Conservation (phyloP, 2,888 invertebrate genomes). For the Aphodius granarius region DNA sequence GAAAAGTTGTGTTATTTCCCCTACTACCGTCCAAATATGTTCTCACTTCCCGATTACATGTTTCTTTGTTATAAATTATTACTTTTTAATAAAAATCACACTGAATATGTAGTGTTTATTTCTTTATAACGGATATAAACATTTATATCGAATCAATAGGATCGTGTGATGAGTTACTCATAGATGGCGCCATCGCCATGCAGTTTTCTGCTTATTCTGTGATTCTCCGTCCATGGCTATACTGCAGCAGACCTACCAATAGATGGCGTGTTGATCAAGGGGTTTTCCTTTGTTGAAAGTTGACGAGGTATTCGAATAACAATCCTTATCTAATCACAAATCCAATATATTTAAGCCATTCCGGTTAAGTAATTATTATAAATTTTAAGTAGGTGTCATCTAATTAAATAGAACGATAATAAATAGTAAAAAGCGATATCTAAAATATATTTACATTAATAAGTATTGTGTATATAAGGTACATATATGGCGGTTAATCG, state of each 20-base stretch:
- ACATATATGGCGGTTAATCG: not conserved
- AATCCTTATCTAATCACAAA: constrained; percentile 4
- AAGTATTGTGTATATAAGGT: not conserved
- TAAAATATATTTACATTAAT: not conserved
- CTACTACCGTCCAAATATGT: constrained; percentile 18
- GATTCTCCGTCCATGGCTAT: not conserved
- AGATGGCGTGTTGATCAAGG: not conserved
- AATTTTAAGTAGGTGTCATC: constrained; percentile 2
- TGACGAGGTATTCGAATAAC: not conserved
- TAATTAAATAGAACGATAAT: not conserved
- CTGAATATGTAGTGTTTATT: constrained; percentile 11
- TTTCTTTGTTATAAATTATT: constrained; percentile 22
- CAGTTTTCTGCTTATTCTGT: not conserved
- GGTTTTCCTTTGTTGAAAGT: not conserved
- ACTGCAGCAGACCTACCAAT: not conserved
- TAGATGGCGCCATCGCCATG: not conserved
- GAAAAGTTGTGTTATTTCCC: not conserved
- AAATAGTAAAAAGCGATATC: constrained; percentile 3
- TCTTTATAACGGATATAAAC: not conserved
- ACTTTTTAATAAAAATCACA: constrained; percentile 22
- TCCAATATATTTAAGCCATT: constrained; percentile 7
- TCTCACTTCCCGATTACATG: not conserved
- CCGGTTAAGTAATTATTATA: constrained; percentile 11
- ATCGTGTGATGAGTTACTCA: not conserved
- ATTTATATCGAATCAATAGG: not conserved